A percentile compares a stretch with the other conserved stretches of the same genome.
These are phyloP conservation scores for Hirtodrosophila histrioides DNA, from an alignment of 2,888 invertebrate genomes.

Conservation along the genomic window DNA sequence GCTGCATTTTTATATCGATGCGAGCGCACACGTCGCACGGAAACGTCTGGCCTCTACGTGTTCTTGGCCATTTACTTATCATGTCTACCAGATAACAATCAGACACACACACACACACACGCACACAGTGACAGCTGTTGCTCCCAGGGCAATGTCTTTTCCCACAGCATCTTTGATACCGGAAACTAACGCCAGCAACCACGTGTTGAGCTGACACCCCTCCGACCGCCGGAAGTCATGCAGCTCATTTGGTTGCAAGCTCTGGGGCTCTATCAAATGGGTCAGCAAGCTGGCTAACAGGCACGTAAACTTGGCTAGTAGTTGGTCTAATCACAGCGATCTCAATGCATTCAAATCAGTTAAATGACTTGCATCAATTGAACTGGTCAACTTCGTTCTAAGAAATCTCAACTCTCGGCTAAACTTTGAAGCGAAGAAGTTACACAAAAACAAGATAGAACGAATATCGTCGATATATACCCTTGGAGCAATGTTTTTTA, in stretches of 20 bases:
- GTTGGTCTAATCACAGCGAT: conserved; percentile 7
- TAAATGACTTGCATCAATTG: too few species aligned
- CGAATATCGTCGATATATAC: too few species aligned
- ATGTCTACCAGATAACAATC: conserved; percentile 46
- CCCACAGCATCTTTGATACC: conserved; percentile 39
- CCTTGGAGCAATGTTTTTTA: too few species aligned
- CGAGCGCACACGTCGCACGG: conserved; percentile 57
- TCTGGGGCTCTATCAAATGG: conserved; percentile 10
- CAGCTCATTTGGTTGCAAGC: conserved; percentile 16
- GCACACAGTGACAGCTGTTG: conserved; percentile 4
- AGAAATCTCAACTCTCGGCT: too few species aligned
- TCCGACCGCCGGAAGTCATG: conserved; percentile 29
- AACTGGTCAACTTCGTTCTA: too few species aligned
- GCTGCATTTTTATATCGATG: conserved; percentile 68
- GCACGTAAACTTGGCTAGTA: conserved; percentile 56
- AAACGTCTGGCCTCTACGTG: conserved; percentile 67
- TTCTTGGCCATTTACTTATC: conserved; percentile 59
- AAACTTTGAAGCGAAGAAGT: too few species aligned
- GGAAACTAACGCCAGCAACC: conserved; percentile 48
- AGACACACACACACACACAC: conserved; percentile 13
- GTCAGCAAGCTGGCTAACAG: conserved; percentile 32
- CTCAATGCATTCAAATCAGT: too few species aligned
- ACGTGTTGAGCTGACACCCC: conserved; percentile 57
- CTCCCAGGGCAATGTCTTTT: conserved; percentile 11
- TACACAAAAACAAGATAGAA: too few species aligned